phyloP scores from a whole-genome alignment of 2,797 vertebrate genomes.

The Sarcoramphus papa region DNA sequence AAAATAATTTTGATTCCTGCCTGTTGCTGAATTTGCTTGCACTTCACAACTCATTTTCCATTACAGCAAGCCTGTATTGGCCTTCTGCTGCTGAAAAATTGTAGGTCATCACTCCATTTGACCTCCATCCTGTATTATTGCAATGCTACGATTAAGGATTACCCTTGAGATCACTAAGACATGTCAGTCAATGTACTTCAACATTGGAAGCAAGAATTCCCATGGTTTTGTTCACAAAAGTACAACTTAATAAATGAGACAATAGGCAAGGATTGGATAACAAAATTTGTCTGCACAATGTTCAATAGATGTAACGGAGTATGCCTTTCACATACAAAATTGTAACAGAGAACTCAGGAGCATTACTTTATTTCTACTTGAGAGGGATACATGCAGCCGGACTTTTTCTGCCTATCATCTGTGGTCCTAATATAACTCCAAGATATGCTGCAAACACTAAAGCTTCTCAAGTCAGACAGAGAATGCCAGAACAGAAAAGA shows the following conservation, averaged over 20 bases:
- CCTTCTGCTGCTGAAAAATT: constrained; percentile 53
- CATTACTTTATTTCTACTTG: neutral
- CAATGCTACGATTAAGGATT: constrained; percentile 28
- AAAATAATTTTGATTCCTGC: neutral
- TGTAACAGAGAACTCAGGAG: neutral
- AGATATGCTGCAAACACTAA: neutral
- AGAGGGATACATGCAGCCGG: neutral
- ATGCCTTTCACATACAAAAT: neutral
- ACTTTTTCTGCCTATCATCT: neutral
- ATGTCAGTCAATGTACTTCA: constrained; percentile 8
- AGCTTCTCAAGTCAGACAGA: neutral
- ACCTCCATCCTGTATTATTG: constrained; percentile 44
- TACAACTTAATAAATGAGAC: constrained; percentile 18
- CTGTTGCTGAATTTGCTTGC: neutral
- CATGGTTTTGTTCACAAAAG: constrained; percentile 28
- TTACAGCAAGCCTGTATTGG: neutral
- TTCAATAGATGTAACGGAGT: neutral
- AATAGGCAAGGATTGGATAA: neutral
- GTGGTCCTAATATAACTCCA: neutral
- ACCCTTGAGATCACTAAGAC: constrained; percentile 49
- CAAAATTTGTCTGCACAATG: neutral
- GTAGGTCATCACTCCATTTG: constrained; percentile 51
- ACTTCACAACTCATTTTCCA: constrained; percentile 2
- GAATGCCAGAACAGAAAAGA: neutral
- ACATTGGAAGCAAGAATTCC: neutral